Base-by-base conservation (phyloP, 2,113 vertebrate species). In the Anser brachyrhynchus region DNA sequence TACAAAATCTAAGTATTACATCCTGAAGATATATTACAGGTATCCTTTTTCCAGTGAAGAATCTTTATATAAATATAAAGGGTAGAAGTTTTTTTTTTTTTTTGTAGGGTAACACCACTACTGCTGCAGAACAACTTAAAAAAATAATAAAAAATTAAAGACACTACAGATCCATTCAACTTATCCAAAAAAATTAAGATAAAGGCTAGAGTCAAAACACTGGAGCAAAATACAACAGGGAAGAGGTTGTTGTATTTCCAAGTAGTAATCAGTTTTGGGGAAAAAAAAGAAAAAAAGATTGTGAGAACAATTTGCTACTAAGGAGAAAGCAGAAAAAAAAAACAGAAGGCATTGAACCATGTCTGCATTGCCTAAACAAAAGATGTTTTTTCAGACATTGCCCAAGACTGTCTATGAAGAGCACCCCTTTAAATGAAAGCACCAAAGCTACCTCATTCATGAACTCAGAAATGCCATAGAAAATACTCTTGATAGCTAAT, bases 391-490 rank as follows among this genome's bases (percentile, higher is more conserved):
- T 69, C 66, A 95, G 39, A 76, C 62, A 69, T 19, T 69, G 57
- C 17, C 76, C 17, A 64, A 76, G 83, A 54, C 43, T 73, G 51
- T 65, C 79, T 61, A 35, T 18, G 59, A 92, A 92, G 67, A 89
- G 25, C 41, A 83, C 41, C 87, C 20, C 51, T 83, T 78, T 57
- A 91, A 92, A 95, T 22, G 77, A 91, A 95, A 89, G 58, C 64
- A 80, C 44, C 28, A 77, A 94, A 91, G 64, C 55, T 65, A 62
- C 74, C 58, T 79, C 77, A 90, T 85, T 92, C 81, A 83, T 46
- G n/a, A 65, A 39, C 64, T 94, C 3, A 0, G 46, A 92, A 89
- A 54, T 62, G 44, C 62, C 81, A 82, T 1, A 84, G 54, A 91
- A 92, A 91, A 76, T 54, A 85, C 59, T 67, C 41, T 14, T 9